phyloP scores from a whole-genome alignment of 2,113 vertebrate species.

The Festucalex cinctus region DNA sequence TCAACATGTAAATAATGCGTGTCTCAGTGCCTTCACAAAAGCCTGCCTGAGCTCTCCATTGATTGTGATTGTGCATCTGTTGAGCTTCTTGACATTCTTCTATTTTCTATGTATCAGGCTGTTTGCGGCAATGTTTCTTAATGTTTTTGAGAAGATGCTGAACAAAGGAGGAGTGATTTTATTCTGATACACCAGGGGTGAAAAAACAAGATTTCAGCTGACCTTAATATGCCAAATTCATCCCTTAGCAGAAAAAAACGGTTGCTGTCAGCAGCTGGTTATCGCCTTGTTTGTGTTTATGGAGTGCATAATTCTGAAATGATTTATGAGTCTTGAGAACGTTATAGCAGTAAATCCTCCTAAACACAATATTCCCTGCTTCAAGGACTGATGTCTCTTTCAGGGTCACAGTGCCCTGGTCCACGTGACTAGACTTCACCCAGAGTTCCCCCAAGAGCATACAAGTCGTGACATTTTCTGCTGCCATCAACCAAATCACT shows the following conservation, averaged over 20 bases:
- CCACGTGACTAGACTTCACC: conserved; percentile 52
- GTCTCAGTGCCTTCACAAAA: neutral
- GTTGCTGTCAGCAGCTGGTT: conserved; percentile 8
- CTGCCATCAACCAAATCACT: conserved; percentile 54
- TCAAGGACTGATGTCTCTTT: conserved; percentile 41
- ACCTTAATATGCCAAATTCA: conserved; percentile 3
- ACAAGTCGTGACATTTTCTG: conserved; percentile 62
- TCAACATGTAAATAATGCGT: conserved; percentile 1
- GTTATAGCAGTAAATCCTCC: conserved; percentile 8
- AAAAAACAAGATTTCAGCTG: conserved; percentile 1
- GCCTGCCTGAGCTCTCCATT: neutral
- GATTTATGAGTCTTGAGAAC: conserved; percentile 30
- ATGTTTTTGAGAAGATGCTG: neutral
- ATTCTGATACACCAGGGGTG: neutral
- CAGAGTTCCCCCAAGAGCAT: conserved; percentile 50
- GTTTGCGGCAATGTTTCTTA: neutral
- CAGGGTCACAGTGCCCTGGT: conserved; percentile 43
- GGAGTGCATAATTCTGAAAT: conserved; percentile 1
- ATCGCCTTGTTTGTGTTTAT: conserved; percentile 14
- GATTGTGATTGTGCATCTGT: neutral
- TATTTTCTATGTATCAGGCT: neutral
- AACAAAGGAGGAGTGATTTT: conserved; percentile 8
- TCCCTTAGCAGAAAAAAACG: neutral
- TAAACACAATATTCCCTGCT: conserved; percentile 9
- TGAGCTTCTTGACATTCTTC: neutral